Percentiles rank a stretch among this genome's conserved stretches.
These are phyloP conservation scores for Leiothrix lutea DNA, from an alignment of 2,113 vertebrate genomes.

Conservation along the genomic window DNA sequence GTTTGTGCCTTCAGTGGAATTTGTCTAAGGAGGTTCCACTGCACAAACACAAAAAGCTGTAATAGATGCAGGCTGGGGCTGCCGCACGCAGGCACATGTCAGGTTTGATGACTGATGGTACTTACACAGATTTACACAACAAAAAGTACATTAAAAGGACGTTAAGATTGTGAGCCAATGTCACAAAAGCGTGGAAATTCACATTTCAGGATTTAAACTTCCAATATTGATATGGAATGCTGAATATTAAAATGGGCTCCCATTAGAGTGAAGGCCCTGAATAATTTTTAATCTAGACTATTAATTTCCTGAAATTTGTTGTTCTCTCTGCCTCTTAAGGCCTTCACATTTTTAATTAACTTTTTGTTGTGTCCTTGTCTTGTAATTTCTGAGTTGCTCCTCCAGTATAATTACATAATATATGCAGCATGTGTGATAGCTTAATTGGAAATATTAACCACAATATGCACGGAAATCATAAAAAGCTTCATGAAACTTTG, in stretches of 20 bases:
- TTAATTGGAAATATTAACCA: conserved; percentile 71
- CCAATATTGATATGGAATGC: conserved; percentile 73
- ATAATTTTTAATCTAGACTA: conserved; percentile 73
- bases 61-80: conserved; percentile 77
- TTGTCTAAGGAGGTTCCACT: conserved; percentile 74
- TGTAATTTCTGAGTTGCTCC: conserved; percentile 76
- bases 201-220: conserved; percentile 76
- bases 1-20: conserved; percentile 76
- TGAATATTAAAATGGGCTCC: conserved; percentile 63
- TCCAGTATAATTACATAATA: conserved; percentile 73
- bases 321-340: conserved; percentile 60
- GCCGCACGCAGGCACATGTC: conserved; percentile 70
- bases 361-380: conserved; percentile 77
- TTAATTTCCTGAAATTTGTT: conserved; percentile 72
- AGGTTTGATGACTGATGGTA: conserved; percentile 77
- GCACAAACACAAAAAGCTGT: conserved; percentile 79
- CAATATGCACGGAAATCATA: conserved; percentile 49
- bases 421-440: conserved; percentile 69
- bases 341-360: conserved; percentile 76
- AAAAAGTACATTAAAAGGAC: conserved; percentile 81
- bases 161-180: conserved; percentile 75
- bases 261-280: conserved; percentile 68
- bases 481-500: conserved; percentile 70
- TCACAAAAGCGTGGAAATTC: conserved; percentile 78
- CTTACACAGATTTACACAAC: conserved; percentile 84